These are phyloP conservation scores for Phortica okadai DNA, from an alignment of 2,888 invertebrate species.

Conservation along the genomic window DNA sequence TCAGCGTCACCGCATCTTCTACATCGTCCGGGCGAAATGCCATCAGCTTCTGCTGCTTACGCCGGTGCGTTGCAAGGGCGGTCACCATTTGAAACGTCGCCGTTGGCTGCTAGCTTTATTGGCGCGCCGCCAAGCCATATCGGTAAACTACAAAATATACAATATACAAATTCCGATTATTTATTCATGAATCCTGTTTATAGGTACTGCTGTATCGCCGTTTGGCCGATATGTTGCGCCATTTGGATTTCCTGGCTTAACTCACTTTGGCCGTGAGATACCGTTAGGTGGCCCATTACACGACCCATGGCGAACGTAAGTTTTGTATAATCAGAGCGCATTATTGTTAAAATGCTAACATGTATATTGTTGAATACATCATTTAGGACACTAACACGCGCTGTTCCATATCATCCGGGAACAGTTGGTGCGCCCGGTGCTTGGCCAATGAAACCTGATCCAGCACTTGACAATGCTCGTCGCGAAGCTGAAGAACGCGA, in stretches of 20 bases:
- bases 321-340: slow-evolving; percentile 33
- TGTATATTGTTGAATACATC: not conserved
- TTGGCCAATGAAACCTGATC: slow-evolving; percentile 83
- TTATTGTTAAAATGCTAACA: not conserved
- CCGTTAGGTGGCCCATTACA: slow-evolving; percentile 78
- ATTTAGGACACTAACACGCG: slow-evolving; percentile 78
- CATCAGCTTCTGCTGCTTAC: slow-evolving; percentile 77
- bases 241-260: slow-evolving; percentile 82
- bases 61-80: slow-evolving; percentile 72
- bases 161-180: no score
- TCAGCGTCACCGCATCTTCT: slow-evolving; percentile 84
- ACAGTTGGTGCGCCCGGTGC: slow-evolving; percentile 75
- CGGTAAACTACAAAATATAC: slow-evolving; percentile 76
- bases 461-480: slow-evolving; percentile 79
- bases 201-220: slow-evolving; percentile 84
- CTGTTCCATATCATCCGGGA: slow-evolving; percentile 79
- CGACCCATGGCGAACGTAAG: slow-evolving; percentile 84
- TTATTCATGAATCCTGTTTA: no score
- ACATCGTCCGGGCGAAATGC: slow-evolving; percentile 78
- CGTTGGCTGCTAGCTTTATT: slow-evolving; percentile 82
- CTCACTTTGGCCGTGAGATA: slow-evolving; percentile 83
- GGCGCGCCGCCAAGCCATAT: slow-evolving; percentile 83
- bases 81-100: slow-evolving; percentile 81
- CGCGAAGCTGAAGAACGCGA: slow-evolving; percentile 80
- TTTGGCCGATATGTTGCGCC: slow-evolving; percentile 88